Evolutionary conservation across 1,140 invertebrate species (phyloP).

Genomic region (Heliothis subflexa): DNA sequence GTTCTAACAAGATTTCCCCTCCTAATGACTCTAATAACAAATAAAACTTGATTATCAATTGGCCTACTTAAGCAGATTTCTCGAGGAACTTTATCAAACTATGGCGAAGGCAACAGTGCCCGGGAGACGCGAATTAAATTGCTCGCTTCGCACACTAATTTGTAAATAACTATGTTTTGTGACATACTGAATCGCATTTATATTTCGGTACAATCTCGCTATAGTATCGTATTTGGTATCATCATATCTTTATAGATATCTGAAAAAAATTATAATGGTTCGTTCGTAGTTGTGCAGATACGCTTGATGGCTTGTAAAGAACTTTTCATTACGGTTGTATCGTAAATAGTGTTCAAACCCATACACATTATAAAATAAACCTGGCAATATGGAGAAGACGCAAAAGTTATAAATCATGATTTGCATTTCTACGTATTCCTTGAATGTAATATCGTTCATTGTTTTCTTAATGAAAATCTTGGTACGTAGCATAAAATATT

Average conservation of each 20-base stretch:
- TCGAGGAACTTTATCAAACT: constrained; percentile 46
- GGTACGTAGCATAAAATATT: background rate
- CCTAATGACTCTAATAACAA: constrained; percentile 61
- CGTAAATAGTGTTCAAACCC: constrained; percentile 8
- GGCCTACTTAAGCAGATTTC: constrained; percentile 47
- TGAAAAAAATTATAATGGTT: background rate
- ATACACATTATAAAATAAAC: background rate
- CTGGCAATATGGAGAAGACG: background rate
- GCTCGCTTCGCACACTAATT: constrained; percentile 42
- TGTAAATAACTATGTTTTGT: constrained; percentile 31
- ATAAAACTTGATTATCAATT: constrained; percentile 63
- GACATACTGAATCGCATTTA: background rate
- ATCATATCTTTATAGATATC: background rate
- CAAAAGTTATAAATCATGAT: background rate
- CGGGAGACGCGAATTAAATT: constrained; percentile 39
- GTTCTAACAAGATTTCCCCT: constrained; percentile 54
- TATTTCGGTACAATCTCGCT: background rate
- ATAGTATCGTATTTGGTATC: background rate
- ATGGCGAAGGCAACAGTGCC: constrained; percentile 40
- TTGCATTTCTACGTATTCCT: background rate
- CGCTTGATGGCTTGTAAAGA: background rate
- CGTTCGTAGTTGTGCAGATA: background rate
- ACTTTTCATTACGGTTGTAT: background rate
- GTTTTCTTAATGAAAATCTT: background rate
- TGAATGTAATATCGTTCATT: background rate